Evolutionary conservation across 2,888 invertebrate genomes (phyloP).

Genomic region (Euplexia lucipara): DNA sequence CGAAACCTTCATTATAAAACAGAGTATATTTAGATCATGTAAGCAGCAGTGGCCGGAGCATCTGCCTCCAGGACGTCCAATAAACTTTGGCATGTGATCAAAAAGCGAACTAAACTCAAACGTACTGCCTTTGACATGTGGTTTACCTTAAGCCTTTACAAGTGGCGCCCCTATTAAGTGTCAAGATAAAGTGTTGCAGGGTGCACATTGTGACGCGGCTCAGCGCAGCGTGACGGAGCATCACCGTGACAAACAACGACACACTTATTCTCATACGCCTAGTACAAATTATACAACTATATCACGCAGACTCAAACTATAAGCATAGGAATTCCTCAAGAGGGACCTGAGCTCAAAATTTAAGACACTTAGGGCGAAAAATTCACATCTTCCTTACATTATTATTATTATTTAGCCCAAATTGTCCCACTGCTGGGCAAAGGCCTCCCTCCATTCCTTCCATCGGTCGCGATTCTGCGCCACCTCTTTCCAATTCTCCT

Average conservation of each 20-base stretch:
- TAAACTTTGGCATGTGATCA: neutral
- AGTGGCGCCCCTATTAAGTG: conserved; percentile 1
- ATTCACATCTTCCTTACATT: too few relatives aligned
- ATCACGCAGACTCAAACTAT: conserved; percentile 5
- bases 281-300: conserved; percentile 23
- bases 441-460: too few relatives aligned
- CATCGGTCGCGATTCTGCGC: too few relatives aligned
- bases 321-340: neutral
- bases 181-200: conserved; percentile 29
- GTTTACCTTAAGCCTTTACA: neutral
- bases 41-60: conserved; percentile 11
- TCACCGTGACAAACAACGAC: conserved; percentile 74
- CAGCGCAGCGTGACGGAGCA: conserved; percentile 79
- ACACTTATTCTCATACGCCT: conserved; percentile 55
- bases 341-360: neutral
- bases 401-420: too few relatives aligned
- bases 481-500: too few relatives aligned
- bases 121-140: neutral
- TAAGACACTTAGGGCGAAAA: neutral
- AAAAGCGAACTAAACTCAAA: conserved; percentile 1
- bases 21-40: conserved; percentile 23
- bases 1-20: conserved; percentile 19
- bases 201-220: conserved; percentile 67
- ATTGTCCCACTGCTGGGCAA: too few relatives aligned
- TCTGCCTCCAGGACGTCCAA: conserved; percentile 13